phyloP scores from a whole-genome alignment of 1,140 invertebrate species.

The Lepidurus couesii region DNA sequence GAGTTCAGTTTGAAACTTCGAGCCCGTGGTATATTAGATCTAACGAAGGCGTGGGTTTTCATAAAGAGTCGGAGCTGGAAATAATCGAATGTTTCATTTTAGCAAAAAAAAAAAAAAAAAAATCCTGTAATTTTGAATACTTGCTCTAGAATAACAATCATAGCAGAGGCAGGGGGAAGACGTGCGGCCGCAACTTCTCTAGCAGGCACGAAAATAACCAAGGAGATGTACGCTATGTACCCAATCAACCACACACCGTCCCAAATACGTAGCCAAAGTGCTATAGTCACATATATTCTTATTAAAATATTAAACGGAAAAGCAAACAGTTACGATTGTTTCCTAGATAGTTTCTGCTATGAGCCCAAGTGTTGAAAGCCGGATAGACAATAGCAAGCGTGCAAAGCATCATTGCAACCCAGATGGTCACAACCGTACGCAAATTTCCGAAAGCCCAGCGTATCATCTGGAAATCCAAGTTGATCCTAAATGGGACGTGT shows the following conservation, averaged over 20 bases:
- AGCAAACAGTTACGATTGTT: neutral
- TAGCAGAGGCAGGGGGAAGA: conserved; percentile 55
- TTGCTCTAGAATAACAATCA: conserved; percentile 57
- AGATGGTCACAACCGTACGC: conserved; percentile 50
- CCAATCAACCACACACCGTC: conserved; percentile 43
- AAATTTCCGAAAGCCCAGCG: conserved; percentile 53
- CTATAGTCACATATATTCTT: neutral
- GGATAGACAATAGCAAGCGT: conserved; percentile 50
- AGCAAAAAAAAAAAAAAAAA: neutral
- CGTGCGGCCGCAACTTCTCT: conserved; percentile 48
- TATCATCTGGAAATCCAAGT: conserved; percentile 53
- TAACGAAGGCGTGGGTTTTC: conserved; percentile 77
- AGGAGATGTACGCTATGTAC: conserved; percentile 26
- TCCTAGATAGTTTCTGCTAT: conserved; percentile 20
- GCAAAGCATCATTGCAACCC: conserved; percentile 51
- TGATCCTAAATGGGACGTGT: conserved; percentile 43
- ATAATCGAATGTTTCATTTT: neutral
- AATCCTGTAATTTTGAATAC: conserved; percentile 40
- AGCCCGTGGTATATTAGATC: conserved; percentile 57
- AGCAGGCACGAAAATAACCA: conserved; percentile 49
- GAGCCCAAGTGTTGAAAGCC: conserved; percentile 48
- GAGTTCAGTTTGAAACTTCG: conserved; percentile 38
- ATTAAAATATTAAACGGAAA: neutral
- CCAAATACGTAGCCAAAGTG: conserved; percentile 39
- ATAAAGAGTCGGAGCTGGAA: conserved; percentile 70